Percentiles rank a stretch among this genome's conserved stretches.
Evolutionary conservation across 2,888 invertebrate genomes (phyloP).

Genomic region (Disparrhopalites patrizii): DNA sequence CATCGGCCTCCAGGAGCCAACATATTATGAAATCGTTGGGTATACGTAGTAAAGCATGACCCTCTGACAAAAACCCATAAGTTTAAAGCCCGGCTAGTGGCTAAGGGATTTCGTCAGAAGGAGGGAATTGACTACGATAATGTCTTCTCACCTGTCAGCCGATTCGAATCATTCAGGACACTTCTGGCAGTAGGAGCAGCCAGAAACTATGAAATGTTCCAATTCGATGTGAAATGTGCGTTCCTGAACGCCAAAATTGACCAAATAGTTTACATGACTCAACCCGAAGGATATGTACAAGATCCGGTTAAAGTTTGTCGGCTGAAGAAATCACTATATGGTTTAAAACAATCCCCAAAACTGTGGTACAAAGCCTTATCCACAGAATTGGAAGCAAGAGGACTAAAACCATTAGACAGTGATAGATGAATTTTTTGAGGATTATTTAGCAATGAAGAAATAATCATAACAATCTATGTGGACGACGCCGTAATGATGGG

Average conservation of each 20-base stretch:
- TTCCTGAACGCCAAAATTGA: slow-evolving; percentile 25
- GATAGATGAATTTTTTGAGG: no score
- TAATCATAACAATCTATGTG: no score
- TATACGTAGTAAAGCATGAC: slow-evolving; percentile 10
- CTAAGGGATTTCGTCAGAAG: slow-evolving; percentile 13
- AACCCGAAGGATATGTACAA: slow-evolving; percentile 4
- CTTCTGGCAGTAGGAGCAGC: slow-evolving; percentile 20
- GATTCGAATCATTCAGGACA: slow-evolving; percentile 15
- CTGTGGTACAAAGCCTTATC: slow-evolving; percentile 40
- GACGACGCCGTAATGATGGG: no score
- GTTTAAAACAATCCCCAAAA: slow-evolving; percentile 40
- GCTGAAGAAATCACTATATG: slow-evolving; percentile 37
- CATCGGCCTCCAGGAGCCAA: not conserved
- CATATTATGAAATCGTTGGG: slow-evolving; percentile 20
- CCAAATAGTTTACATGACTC: slow-evolving; percentile 25
- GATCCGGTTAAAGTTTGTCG: slow-evolving; percentile 11
- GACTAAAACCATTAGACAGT: no score
- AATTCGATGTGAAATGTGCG: slow-evolving; percentile 25
- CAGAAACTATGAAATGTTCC: not conserved
- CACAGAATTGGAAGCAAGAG: no score
- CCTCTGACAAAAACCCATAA: not conserved
- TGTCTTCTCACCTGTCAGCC: slow-evolving; percentile 26
- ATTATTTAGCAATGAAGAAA: no score
- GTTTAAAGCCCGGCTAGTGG: slow-evolving; percentile 16
- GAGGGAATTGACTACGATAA: slow-evolving; percentile 21